Evolutionary conservation across 92 coral and sea anemone genomes (phyloP).

Genomic region (Epizoanthus stellaris): DNA sequence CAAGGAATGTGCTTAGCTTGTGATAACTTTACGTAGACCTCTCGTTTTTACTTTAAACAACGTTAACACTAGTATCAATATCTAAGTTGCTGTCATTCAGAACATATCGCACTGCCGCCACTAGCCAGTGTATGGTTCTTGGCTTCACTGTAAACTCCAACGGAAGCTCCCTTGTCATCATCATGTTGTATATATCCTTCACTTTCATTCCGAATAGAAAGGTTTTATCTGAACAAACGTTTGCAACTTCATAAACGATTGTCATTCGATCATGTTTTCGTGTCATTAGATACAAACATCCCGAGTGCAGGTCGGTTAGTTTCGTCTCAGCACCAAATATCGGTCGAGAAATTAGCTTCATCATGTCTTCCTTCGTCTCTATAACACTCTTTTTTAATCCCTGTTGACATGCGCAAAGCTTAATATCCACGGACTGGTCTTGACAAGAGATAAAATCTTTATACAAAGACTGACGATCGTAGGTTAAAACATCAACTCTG

Average conservation of each 20-base stretch:
- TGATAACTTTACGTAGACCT: too few relatives aligned
- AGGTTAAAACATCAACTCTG: slow-evolving; percentile 16
- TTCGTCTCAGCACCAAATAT: slow-evolving; percentile 25
- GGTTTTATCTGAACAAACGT: slow-evolving; percentile 12
- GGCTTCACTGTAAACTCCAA: not conserved
- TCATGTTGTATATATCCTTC: slow-evolving; percentile 19
- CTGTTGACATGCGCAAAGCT: slow-evolving; percentile 75
- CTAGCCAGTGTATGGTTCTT: slow-evolving; percentile 18
- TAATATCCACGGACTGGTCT: slow-evolving; percentile 72
- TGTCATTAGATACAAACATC: slow-evolving; percentile 34
- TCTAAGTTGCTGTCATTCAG: too few relatives aligned
- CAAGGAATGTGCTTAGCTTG: too few relatives aligned
- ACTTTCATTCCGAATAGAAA: not conserved
- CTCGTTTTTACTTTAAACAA: too few relatives aligned
- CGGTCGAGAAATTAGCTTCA: slow-evolving; percentile 26
- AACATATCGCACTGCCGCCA: not conserved
- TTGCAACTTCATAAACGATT: slow-evolving; percentile 16
- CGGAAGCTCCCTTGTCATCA: slow-evolving; percentile 5
- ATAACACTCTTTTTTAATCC: not conserved
- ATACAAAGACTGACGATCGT: slow-evolving; percentile 33
- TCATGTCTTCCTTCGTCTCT: slow-evolving; percentile 30
- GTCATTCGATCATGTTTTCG: slow-evolving; percentile 41
- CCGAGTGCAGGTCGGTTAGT: slow-evolving; percentile 19
- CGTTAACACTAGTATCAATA: too few relatives aligned
- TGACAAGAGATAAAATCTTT: slow-evolving; percentile 57